Evolutionary conservation across 2,888 invertebrate species (phyloP), one percentile per base, ranked within the genome.

Genomic region (Drosophila stalkeri): DNA sequence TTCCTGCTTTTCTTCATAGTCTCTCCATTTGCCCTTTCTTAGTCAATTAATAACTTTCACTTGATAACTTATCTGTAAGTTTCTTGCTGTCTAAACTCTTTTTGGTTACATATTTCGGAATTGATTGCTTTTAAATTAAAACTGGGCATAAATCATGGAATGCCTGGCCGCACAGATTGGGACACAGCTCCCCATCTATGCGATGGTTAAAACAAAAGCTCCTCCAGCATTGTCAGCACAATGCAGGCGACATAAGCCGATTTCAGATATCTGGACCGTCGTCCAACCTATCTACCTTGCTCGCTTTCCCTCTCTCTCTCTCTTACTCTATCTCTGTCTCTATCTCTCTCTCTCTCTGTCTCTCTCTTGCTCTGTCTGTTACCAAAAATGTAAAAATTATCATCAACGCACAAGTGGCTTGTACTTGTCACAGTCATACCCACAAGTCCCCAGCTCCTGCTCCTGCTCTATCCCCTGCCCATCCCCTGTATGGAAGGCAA

Each of bases 221-320:
- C 84, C 86, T 80, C 65, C 81, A 88, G 90, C 86, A 80, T 63
- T 89, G 89, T 85, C 86, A 87, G 90, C 90, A 87, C 76, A 87
- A 90, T 85, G 89, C 75, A 72, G 89, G 86, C 87, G 91, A 92
- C 92, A 92, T 92, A 92, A 92, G 92, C 92, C 92, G 92, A 91
- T 92, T 92, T 92, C 81, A 83, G 77, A 89, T 85, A 85, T 89
- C 86, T 77, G 63, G 54, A 44, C 72, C 62, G 64, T 60, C 52
- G 11, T 60, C 51, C 67, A 55, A 63, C 41, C 55, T 27, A 11
- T 27, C 37, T 39, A 2, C 23, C 54, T 23, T 16, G 23, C 16
- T 14, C 12, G 1, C 52, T 8, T 0, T 35, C 20, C 8, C 7
- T 31, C 18, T 8, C 12, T 2, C 52, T 35, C 1, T n/a, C 35